Percentiles rank a stretch among this genome's conserved stretches.
phyloP scores from a whole-genome alignment of 2,888 invertebrate species.

The Acanthosepion lycidas region DNA sequence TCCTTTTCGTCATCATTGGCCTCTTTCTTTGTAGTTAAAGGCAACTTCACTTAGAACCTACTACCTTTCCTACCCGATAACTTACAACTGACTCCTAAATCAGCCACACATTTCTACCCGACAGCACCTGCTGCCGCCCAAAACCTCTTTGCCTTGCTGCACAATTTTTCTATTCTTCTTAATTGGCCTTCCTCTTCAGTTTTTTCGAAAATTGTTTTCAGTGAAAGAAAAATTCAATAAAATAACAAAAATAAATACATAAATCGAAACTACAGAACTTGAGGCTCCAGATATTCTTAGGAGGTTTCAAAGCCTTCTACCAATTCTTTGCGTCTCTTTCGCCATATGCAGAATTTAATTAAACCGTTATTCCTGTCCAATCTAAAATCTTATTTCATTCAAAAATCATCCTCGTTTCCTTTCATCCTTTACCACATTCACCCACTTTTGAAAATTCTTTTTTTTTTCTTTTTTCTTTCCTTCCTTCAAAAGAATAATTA shows the following conservation, averaged over 20 bases:
- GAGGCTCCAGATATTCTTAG: conserved; percentile 2
- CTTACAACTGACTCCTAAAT: too few species aligned
- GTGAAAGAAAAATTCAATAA: too few species aligned
- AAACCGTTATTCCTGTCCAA: background rate
- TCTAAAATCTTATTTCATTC: background rate
- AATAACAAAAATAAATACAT: background rate
- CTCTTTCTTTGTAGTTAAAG: too few species aligned
- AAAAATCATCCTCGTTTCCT: background rate
- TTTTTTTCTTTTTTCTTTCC: too few species aligned
- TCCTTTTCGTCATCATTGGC: too few species aligned
- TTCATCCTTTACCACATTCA: too few species aligned
- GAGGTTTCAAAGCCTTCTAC: background rate
- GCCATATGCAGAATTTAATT: background rate
- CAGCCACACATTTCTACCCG: background rate
- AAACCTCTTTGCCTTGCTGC: background rate
- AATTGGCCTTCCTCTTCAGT: conserved; percentile 20
- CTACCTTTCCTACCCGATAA: too few species aligned
- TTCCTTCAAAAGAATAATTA: too few species aligned
- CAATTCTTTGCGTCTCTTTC: background rate
- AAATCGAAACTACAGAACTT: background rate
- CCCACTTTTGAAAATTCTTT: too few species aligned
- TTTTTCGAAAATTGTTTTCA: background rate
- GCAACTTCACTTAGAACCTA: too few species aligned
- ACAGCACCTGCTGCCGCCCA: background rate
- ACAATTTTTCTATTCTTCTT: background rate